These are phyloP conservation scores for Mercenaria mercenaria DNA, from an alignment of 1,140 invertebrate genomes.

Conservation along the genomic window DNA sequence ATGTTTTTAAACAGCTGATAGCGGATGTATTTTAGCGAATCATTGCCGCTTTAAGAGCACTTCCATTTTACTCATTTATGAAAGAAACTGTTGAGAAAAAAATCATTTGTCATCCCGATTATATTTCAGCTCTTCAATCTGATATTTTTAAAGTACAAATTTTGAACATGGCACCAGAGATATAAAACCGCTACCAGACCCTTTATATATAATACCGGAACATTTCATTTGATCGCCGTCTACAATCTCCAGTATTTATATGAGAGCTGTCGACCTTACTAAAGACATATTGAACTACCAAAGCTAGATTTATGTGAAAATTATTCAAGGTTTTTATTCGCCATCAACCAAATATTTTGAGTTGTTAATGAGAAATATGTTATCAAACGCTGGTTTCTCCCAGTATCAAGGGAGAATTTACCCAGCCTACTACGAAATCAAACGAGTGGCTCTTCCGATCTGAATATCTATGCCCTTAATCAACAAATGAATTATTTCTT, in stretches of 20 bases:
- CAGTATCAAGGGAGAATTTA: not conserved
- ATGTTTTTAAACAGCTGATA: too few species aligned
- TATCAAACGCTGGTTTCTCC: not conserved
- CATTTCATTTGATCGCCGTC: constrained; percentile 33
- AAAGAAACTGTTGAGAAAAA: not conserved
- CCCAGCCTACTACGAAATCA: not conserved
- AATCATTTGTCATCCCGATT: not conserved
- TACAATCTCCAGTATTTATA: constrained; percentile 26
- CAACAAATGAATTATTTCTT: constrained; percentile 38
- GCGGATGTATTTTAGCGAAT: too few species aligned
- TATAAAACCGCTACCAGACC: constrained; percentile 10
- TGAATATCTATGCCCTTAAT: not conserved
- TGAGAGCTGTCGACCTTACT: not conserved
- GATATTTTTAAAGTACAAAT: constrained; percentile 47
- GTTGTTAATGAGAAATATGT: constrained; percentile 22
- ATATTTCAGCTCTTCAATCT: constrained; percentile 29
- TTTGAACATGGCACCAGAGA: constrained; percentile 21
- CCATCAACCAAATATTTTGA: constrained; percentile 25
- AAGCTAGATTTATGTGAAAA: constrained; percentile 55
- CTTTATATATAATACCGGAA: constrained; percentile 19
- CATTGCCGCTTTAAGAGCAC: too few species aligned
- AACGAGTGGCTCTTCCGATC: not conserved
- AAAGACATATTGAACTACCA: constrained; percentile 27
- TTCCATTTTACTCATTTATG: not conserved
- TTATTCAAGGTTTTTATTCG: constrained; percentile 45